Percentiles rank a stretch among this genome's conserved stretches.
These are phyloP conservation scores for Dichetophora obliterata DNA, from an alignment of 2,888 invertebrate genomes.

Conservation along the genomic window DNA sequence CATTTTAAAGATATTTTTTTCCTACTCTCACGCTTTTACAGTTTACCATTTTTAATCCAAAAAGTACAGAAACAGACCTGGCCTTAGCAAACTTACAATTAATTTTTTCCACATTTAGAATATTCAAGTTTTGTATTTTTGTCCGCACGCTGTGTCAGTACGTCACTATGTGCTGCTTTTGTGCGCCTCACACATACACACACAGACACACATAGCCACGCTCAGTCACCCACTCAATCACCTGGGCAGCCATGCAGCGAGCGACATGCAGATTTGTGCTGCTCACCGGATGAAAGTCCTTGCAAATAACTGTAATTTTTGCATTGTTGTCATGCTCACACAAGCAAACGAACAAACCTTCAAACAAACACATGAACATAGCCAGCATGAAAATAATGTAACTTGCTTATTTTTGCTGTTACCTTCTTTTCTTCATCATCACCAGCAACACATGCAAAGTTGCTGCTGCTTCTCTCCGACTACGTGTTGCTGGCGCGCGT, in stretches of 20 bases:
- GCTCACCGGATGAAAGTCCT: conserved; percentile 29
- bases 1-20: no score
- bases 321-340: conserved; percentile 49
- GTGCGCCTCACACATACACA: not conserved
- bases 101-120: no score
- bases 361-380: not conserved
- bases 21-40: no score
- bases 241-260: not conserved
- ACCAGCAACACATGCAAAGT: not conserved
- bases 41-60: no score
- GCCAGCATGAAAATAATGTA: not conserved
- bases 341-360: not conserved
- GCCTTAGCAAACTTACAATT: no score
- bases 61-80: no score
- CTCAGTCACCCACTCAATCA: not conserved
- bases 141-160: no score
- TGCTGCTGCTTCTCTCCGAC: conserved; percentile 18
- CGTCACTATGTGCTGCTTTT: no score
- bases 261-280: conserved; percentile 10
- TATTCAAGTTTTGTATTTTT: no score
- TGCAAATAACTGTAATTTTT: conserved; percentile 61
- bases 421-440: not conserved
- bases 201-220: not conserved
- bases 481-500: conserved; percentile 8
- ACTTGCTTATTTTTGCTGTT: not conserved